Evolutionary conservation across 2,113 vertebrate genomes (phyloP), one percentile per base, ranked within the genome.

Genomic region (Trogon melanurus): DNA sequence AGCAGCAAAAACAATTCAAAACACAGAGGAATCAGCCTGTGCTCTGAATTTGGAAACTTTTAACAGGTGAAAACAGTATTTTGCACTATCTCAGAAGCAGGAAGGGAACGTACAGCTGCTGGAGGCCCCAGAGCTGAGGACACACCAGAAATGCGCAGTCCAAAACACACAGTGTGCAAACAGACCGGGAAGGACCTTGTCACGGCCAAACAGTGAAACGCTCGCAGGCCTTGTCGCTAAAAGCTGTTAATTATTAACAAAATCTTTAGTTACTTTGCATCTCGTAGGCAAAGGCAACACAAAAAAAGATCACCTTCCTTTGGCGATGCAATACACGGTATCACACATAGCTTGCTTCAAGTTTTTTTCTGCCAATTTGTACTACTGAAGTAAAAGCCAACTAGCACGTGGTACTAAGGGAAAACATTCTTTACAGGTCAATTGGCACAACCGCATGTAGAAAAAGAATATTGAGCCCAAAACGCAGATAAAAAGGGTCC

Each of bases 191-290:
- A 41, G 41, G 41, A 13, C 41, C 41, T 41, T 41, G 41, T 41
- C 41, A 41, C 18, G 16, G 25, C 14, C 16, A 13, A 74, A 17
- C 0, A 16, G 23, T 34, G 1, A 79, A 70, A 32, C 9, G 36
- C 29, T n/a, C 44, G 12, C 5, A 5, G 4, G 20, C 18, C 18
- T 34, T 48, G 45, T 0, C 0, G 6, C 50, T 41, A 38, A 64
- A 73, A 47, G 50, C 29, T 23, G 38, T 5, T 60, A 8, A 15
- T 32, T 41, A 12, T 41, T 61, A 87, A 51, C 32, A 58, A 8
- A 17, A 51, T 23, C 11, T 36, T 32, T 5, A 54, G 20, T 5
- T 58, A 38, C 17, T 13, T 58, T 48, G 20, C 12, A 62, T 16
- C 16, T 7, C 48, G 29, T 1, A 44, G 12, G 25, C 30, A 25